These are phyloP conservation scores for Eurypyga helias DNA, from an alignment of 2,113 vertebrate genomes.

Conservation along the genomic window DNA sequence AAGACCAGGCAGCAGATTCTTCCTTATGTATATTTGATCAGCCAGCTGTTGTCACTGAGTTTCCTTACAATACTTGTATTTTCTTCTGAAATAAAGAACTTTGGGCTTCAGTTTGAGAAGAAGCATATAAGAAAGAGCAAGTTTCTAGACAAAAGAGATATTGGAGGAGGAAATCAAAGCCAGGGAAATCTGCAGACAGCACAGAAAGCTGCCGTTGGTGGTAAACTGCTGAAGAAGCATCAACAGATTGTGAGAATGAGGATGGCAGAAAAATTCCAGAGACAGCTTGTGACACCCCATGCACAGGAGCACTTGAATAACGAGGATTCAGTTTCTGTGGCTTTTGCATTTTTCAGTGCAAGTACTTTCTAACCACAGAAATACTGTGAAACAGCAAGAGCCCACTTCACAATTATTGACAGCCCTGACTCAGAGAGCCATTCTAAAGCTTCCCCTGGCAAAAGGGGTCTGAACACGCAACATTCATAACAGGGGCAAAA, in stretches of 20 bases:
- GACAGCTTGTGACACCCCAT: rapidly evolving
- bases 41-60: not conserved
- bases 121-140: not conserved
- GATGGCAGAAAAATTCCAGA: not conserved
- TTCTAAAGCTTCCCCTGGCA: not conserved
- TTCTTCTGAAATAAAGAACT: not conserved
- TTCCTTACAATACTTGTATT: not conserved
- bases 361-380: not conserved
- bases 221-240: not conserved
- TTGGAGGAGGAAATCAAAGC: not conserved
- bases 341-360: not conserved
- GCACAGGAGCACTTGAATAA: not conserved
- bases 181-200: not conserved
- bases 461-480: rapidly evolving
- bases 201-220: rapidly evolving
- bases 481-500: not conserved
- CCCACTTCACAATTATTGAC: too few species aligned
- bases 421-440: not conserved
- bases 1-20: slow-evolving; percentile 2
- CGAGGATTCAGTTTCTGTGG: too few species aligned
- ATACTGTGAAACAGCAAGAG: not conserved
- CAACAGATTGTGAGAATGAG: not conserved
- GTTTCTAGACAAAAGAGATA: not conserved
- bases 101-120: not conserved
- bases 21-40: slow-evolving; percentile 47